phyloP scores from a whole-genome alignment of 2,888 invertebrate genomes.

The Seira sanloemensis region DNA sequence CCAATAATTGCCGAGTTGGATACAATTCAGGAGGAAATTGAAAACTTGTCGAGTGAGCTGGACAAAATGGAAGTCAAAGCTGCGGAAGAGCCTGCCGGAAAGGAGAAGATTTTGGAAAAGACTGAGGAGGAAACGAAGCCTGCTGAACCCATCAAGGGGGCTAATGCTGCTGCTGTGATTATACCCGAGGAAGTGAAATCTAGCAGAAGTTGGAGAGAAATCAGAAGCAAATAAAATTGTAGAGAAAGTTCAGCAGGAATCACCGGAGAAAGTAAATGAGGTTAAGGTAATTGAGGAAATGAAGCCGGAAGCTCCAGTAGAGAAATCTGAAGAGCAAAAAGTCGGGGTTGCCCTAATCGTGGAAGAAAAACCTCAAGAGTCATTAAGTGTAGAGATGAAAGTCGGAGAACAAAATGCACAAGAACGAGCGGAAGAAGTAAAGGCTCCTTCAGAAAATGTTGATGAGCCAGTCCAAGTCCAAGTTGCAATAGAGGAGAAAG shows the following conservation, averaged over 20 bases:
- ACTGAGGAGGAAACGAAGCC: too few relatives aligned
- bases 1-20: conserved; percentile 40
- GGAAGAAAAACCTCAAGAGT: too few relatives aligned
- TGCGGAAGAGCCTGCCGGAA: not conserved
- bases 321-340: not conserved
- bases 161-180: too few relatives aligned
- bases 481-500: not conserved
- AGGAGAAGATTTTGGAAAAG: too few relatives aligned
- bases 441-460: not conserved
- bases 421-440: not conserved
- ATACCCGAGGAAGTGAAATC: too few relatives aligned
- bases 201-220: too few relatives aligned
- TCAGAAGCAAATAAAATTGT: not conserved
- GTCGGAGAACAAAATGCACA: not conserved
- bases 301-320: not conserved
- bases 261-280: not conserved
- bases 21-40: conserved; percentile 43
- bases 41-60: conserved; percentile 31
- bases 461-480: not conserved
- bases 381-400: too few relatives aligned
- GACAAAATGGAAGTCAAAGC: conserved; percentile 34
- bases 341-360: too few relatives aligned
- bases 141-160: too few relatives aligned
- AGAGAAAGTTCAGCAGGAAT: not conserved
- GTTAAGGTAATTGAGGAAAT: not conserved